Conservation (phyloP, 2,113 vertebrate species). For the Odocoileus hemionus region DNA sequence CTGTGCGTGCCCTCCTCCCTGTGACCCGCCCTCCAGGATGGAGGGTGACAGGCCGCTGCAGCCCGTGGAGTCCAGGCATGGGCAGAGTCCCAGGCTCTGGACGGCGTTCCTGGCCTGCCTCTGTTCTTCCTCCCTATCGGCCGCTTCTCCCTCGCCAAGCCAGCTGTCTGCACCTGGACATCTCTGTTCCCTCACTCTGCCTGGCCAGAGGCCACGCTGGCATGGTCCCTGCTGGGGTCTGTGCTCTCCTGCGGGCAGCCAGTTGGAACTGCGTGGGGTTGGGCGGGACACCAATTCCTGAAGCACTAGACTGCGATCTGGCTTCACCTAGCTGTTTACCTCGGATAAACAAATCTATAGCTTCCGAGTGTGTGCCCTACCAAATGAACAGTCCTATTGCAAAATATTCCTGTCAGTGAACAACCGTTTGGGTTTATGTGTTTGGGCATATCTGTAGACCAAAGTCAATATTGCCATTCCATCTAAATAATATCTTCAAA, state of each 20-base stretch:
- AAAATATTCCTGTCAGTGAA: background rate
- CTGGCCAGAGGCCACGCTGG: slow-evolving; percentile 47
- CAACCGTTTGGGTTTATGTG: background rate
- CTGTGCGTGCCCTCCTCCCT: background rate
- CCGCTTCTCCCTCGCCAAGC: slow-evolving; percentile 24
- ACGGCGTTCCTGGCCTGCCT: background rate
- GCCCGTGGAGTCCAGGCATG: background rate
- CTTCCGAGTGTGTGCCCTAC: background rate
- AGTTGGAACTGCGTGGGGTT: slow-evolving; percentile 16
- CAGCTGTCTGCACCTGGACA: slow-evolving; percentile 66
- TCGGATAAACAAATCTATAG: background rate
- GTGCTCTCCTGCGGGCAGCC: background rate
- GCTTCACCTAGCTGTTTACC: background rate
- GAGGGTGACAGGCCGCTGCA: background rate
- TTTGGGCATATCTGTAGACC: background rate
- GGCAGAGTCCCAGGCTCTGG: slow-evolving; percentile 42
- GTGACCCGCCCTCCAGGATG: background rate
- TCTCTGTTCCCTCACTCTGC: slow-evolving; percentile 15
- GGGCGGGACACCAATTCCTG: background rate
- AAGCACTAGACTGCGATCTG: background rate
- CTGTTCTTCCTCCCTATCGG: slow-evolving; percentile 11
- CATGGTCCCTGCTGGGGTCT: slow-evolving; percentile 11
- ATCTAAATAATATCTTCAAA: background rate
- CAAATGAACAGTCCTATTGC: background rate
- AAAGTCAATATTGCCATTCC: background rate